Evolutionary conservation across 2,113 vertebrate genomes (phyloP), one percentile per base, ranked within the genome.

Genomic region (Brachypteracias leptosomus): DNA sequence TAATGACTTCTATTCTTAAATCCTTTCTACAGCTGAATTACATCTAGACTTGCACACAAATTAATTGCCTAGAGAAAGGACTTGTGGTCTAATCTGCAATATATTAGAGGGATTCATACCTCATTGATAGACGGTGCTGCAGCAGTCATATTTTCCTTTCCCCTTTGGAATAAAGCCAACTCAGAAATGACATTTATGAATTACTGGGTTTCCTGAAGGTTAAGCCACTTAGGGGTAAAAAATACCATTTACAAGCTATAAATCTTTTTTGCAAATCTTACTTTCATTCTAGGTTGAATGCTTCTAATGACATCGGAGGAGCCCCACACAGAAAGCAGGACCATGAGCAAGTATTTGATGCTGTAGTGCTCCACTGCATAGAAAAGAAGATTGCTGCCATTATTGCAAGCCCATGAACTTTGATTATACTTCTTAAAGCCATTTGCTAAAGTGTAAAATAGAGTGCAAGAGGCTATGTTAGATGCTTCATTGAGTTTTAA

Each of bases 401-500:
- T 85, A 95, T 3, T 38, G 55, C 36, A 89, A 93, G 87, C 67
- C 73, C 66, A 62, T 73, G 80, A 91, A 85, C 78, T 96, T 85
- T 83, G 93, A 93, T 96, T 94, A 93, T 21, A 75, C 81, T 93
- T 90, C 94, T 91, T 88, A 70, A 89, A 96, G 55, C 63, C 63
- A 83, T 93, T 96, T 91, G 49, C 49, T 85, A 70, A 91, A 89
- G 24, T 44, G 55, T 42, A 85, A 91, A 87, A 96, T 90, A 85
- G 82, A 93, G 59, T 85, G 88, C 79, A 94, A 85, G 85, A 90
- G 26, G 63, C 85, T 83, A 11, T 59, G 82, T 90, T 96, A 93
- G 75, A 94, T 94, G 94, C 85, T 93, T 91, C 95, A 91, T 61
- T 95, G 95, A 96, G 65, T 96, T 97, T 95, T 96, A 97, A 96